A percentile compares a stretch with the other conserved stretches of the same genome.
Evolutionary conservation across 2,113 vertebrate species (phyloP).

Genomic region (Dasyprocta punctata): DNA sequence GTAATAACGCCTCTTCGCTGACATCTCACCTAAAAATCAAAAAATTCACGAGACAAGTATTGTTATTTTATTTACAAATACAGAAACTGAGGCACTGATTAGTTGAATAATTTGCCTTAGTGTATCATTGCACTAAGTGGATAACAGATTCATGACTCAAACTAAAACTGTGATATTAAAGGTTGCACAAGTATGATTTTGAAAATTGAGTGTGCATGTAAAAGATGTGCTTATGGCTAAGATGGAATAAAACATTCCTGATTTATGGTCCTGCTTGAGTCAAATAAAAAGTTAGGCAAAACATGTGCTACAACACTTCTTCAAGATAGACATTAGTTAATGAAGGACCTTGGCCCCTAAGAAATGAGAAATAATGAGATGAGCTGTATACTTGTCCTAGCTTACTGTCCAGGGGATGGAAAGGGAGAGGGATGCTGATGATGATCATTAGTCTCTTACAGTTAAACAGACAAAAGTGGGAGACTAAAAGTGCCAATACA

Average conservation of each 20-base stretch:
- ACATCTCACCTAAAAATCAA: neutral
- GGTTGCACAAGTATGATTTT: neutral
- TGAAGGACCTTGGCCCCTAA: neutral
- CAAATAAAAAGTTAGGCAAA: neutral
- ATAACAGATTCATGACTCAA: neutral
- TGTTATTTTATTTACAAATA: neutral
- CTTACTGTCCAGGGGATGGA: neutral
- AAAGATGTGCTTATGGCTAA: neutral
- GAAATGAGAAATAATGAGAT: neutral
- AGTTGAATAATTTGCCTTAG: neutral
- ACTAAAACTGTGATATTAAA: neutral
- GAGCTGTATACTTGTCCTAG: neutral
- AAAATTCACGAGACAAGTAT: neutral
- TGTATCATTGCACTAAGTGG: accelerated
- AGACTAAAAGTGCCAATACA: neutral
- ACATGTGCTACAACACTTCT: neutral
- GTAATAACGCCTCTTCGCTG: neutral
- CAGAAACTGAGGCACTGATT: neutral
- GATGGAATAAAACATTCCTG: neutral
- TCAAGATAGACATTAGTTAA: neutral
- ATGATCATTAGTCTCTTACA: neutral
- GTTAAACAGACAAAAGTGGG: too few species aligned
- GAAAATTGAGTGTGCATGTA: neutral
- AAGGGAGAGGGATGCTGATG: too few species aligned
- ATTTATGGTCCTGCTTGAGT: neutral